Base-by-base conservation (phyloP, 2,113 vertebrate species). In the Brachyhypopomus occidentalis region DNA sequence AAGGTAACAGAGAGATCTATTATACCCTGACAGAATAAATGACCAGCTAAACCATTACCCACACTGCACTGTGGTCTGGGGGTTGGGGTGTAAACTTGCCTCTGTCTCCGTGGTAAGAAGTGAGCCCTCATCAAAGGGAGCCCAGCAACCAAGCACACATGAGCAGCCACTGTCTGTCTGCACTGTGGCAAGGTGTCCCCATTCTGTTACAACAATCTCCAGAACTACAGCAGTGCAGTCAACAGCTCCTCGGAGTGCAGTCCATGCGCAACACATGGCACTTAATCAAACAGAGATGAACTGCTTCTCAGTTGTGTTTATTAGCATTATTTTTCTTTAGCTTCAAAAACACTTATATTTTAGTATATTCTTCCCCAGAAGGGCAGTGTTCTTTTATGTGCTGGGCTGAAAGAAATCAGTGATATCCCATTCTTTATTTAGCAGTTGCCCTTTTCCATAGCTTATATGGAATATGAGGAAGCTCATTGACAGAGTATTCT, bases 151-250 rank as follows among this genome's bases (percentile, higher is more conserved):
- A 52, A n/a, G n/a, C 45, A 14, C 1, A 14, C 45, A 52, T 11
- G 12, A 52, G 14, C 45, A 25, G 4, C 34, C 22, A 17, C 55
- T 9, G 48, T 75, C 22, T 69, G 38, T 75, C 72, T 69, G 48
- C 71, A 14, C 52, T 25, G 36, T 72, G 69, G 71, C 36, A 77
- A 56, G 80, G 55, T 67, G 77, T 73, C 80, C 52, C 66, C 75
- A 30, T 62, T 63, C 22, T n/a, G 77, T 77, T 36, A 67, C 25
- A 56, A 41, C 71, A 11, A 72, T 71, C 55, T 63, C 73, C 60
- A 84, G 75, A 79, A 82, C 77, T 78, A 71, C 70, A 78, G 60
- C 82, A 72, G 34, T 20, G 45, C 41, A 58, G 75, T 84, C 82
- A 84, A 81, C 81, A 75, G 38, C 38, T 69, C 30, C 67, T 58